Evolutionary conservation across 2,113 vertebrate genomes (phyloP), one percentile per base, ranked within the genome.

Genomic region (Danionella cerebrum): DNA sequence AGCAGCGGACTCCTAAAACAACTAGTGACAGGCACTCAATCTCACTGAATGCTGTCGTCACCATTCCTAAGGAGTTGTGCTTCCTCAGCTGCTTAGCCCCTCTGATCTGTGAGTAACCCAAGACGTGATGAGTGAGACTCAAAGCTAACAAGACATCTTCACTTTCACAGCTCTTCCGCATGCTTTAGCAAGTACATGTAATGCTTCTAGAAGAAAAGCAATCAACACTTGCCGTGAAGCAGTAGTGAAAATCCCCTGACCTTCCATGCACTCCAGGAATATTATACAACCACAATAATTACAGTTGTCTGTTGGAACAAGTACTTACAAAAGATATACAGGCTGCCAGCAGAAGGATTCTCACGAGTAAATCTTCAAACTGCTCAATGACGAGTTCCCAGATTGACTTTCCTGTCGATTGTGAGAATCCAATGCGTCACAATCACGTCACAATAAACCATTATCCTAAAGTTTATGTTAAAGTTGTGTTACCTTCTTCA

Each of bases 311-410:
- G 41, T 12, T 12, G 31, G 29, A 42, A 64, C 44, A 64, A 24
- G 82, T 91, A 95, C 94, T 98, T 89, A 98, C 94, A 78, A 98
- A 97, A 78, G 96, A 99, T 91, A 99, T 99, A 80, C 94, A 97
- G 2, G 96, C 96, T 67, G 96, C 96, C 88, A 99, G 82, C 55
- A 99, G 90, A 81, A 99, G 91, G 83, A 99, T 99, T 82, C 96
- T 90, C 83, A 99, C 96, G 71, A 99, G 84, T 74, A 99, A 85
- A 78, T 99, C 96, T 91, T 99, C 96, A 88, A 99, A 99, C 77
- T 99, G 96, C 71, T 99, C 96, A 27, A 96, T 76, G 80, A 99
- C 95, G 67, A 99, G 92, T 79, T 97, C 95, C 77, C 93, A 90
- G 87, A 99, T 87, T 72, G 96, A 96, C 83, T 99, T 99, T 68